phyloP scores from a whole-genome alignment of 2,888 invertebrate species.

The Drosophila sordidula region DNA sequence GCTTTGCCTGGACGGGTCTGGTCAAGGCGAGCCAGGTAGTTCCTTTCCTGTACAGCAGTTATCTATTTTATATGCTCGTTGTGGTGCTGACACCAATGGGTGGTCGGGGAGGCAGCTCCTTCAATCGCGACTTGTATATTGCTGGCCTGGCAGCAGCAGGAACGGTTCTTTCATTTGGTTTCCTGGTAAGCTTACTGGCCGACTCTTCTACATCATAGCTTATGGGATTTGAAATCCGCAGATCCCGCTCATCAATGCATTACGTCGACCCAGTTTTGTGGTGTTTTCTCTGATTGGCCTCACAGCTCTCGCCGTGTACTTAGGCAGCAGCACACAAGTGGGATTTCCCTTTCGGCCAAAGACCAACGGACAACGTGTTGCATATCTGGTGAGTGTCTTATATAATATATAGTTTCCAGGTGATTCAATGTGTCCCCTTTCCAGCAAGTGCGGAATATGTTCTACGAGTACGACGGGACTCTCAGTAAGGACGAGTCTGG shows the following conservation, averaged over 20 bases:
- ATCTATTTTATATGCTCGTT: slow-evolving; percentile 85
- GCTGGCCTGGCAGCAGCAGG: slow-evolving; percentile 83
- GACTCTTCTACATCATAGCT: not conserved
- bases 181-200: slow-evolving; percentile 68
- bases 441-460: slow-evolving; percentile 85
- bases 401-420: not conserved
- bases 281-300: slow-evolving; percentile 30
- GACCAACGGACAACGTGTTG: slow-evolving; percentile 85
- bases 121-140: slow-evolving; percentile 87
- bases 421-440: not conserved
- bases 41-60: slow-evolving; percentile 85
- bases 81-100: slow-evolving; percentile 87
- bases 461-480: slow-evolving; percentile 82
- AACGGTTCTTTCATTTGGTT: slow-evolving; percentile 79
- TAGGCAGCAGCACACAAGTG: slow-evolving; percentile 84
- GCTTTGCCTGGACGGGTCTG: slow-evolving; percentile 69
- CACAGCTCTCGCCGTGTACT: slow-evolving; percentile 23
- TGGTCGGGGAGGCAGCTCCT: slow-evolving; percentile 85
- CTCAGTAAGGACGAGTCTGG: slow-evolving; percentile 85
- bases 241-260: slow-evolving; percentile 51
- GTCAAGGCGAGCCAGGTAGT: slow-evolving; percentile 83
- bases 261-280: slow-evolving; percentile 49
- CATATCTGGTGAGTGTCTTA: slow-evolving; percentile 85
- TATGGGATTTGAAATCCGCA: not conserved
- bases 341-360: slow-evolving; percentile 87